A percentile compares a stretch with the other conserved stretches of the same genome.
Conservation (phyloP, 2,113 vertebrate genomes). For the Daphoenositta chrysoptera region DNA sequence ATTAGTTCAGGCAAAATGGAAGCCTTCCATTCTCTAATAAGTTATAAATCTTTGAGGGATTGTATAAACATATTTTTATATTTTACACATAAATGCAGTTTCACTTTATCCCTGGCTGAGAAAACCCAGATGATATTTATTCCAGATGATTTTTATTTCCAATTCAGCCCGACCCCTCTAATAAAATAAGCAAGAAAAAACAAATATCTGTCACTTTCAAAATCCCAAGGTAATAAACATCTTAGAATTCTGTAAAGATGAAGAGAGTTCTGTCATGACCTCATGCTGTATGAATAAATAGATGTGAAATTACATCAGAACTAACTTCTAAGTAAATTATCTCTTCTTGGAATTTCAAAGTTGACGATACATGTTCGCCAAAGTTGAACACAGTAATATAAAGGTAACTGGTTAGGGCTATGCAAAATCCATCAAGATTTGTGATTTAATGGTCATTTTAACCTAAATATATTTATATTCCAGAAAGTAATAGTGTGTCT, state of each 20-base stretch:
- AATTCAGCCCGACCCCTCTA: rapidly evolving
- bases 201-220: background rate
- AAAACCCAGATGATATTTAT: background rate
- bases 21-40: background rate
- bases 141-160: background rate
- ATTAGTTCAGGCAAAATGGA: background rate
- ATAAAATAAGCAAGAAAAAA: background rate
- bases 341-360: background rate
- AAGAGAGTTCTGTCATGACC: background rate
- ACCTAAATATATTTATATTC: background rate
- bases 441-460: background rate
- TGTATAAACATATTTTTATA: background rate
- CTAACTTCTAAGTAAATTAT: background rate
- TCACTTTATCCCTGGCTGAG: background rate
- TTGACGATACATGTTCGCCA: background rate
- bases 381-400: background rate
- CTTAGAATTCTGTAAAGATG: background rate
- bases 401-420: background rate
- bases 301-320: background rate
- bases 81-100: background rate
- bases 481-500: background rate
- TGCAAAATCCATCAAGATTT: background rate
- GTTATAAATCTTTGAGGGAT: background rate
- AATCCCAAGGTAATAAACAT: background rate
- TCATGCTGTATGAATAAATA: background rate